A percentile compares a stretch with the other conserved stretches of the same genome.
These are phyloP conservation scores for Parnassius orleans DNA, from an alignment of 2,888 invertebrate species.

Conservation along the genomic window DNA sequence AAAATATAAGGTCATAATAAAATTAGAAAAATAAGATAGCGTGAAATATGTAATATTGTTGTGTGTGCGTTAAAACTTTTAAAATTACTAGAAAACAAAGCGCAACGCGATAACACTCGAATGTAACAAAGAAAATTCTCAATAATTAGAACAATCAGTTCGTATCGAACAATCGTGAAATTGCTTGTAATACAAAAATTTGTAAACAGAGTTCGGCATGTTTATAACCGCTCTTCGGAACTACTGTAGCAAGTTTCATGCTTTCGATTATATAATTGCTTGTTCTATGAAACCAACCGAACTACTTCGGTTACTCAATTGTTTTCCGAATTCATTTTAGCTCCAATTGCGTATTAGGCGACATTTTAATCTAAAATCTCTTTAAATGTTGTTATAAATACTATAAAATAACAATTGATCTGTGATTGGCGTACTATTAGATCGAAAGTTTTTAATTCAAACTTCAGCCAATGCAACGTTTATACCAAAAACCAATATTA, in stretches of 20 bases:
- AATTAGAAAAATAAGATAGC: too few species aligned
- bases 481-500: too few species aligned
- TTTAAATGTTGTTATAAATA: too few species aligned
- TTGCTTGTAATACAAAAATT: constrained; percentile 65
- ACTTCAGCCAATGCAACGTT: too few species aligned
- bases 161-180: constrained; percentile 52
- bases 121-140: constrained; percentile 51
- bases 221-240: constrained; percentile 45
- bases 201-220: constrained; percentile 66
- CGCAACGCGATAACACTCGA: constrained; percentile 39
- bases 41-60: too few species aligned
- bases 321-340: constrained; percentile 12
- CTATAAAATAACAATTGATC: too few species aligned
- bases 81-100: constrained; percentile 8
- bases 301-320: constrained; percentile 19
- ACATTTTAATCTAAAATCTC: not conserved
- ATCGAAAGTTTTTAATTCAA: too few species aligned
- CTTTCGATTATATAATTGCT: constrained; percentile 33
- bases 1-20: too few species aligned
- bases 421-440: too few species aligned
- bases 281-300: constrained; percentile 24
- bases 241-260: constrained; percentile 54
- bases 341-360: not conserved
- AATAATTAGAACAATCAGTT: constrained; percentile 68
- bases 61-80: not conserved